Conservation (phyloP, 1,140 invertebrate species). For the Stegodyphus mimosarum region DNA sequence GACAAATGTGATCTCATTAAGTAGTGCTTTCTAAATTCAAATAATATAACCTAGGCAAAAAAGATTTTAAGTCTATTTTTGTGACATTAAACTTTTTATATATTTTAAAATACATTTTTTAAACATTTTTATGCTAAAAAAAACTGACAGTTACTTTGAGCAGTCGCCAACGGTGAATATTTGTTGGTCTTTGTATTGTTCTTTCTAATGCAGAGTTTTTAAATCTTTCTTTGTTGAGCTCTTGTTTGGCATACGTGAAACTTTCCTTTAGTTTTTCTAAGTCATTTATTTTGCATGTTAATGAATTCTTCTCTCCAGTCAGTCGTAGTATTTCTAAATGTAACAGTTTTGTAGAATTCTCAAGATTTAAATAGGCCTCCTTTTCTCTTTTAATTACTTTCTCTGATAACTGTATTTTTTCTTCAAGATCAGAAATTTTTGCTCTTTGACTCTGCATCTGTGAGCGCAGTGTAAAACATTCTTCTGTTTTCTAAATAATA, state of each 20-base stretch:
- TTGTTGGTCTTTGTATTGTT: conserved; percentile 28
- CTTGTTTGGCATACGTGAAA: conserved; percentile 42
- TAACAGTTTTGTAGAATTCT: conserved; percentile 31
- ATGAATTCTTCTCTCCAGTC: conserved; percentile 40
- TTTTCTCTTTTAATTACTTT: conserved; percentile 8
- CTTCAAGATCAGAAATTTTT: conserved; percentile 5
- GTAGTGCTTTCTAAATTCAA: no score
- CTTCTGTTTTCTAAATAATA: conserved; percentile 25
- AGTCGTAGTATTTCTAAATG: conserved; percentile 43
- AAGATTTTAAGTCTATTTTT: no score
- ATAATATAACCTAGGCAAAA: no score
- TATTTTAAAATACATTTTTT: no score
- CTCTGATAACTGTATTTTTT: conserved; percentile 27
- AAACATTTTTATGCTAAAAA: no score
- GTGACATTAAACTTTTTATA: no score
- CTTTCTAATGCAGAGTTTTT: conserved; percentile 44
- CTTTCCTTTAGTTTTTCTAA: conserved; percentile 37
- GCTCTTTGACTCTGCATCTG: conserved; percentile 8
- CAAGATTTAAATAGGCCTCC: conserved; percentile 4
- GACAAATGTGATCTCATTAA: no score
- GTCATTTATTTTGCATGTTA: conserved; percentile 46
- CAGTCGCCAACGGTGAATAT: conserved; percentile 44
- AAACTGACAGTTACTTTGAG: conserved; percentile 24
- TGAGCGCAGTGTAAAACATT: conserved; percentile 17
- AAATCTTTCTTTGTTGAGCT: conserved; percentile 33